A percentile compares a stretch with the other conserved stretches of the same genome.
These are phyloP conservation scores for zebrafish (Danio rerio) DNA, from an alignment of 2,113 vertebrate genomes.

Conservation along the genomic window DNA sequence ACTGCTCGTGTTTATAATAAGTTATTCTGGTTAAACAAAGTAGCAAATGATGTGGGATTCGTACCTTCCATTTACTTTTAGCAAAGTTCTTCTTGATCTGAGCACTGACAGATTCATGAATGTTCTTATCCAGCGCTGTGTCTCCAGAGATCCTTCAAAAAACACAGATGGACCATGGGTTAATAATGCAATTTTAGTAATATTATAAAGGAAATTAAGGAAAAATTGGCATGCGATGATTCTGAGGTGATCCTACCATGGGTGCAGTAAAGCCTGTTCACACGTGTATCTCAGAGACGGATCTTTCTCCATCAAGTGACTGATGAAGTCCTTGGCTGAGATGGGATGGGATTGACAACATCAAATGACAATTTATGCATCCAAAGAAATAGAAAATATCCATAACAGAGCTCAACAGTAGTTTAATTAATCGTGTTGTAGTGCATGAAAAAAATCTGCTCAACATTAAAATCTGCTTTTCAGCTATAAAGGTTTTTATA, in stretches of 20 bases:
- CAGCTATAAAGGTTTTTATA: no score
- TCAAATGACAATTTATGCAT: no score
- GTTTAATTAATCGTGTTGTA: no score
- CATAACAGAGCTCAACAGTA: no score
- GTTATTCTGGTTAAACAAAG: not conserved
- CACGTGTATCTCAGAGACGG: conserved; percentile 90
- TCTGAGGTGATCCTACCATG: conserved; percentile 82
- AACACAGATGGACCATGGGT: conserved; percentile 5
- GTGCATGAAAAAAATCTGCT: no score
- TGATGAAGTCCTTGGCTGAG: conserved; percentile 97
- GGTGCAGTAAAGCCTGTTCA: conserved; percentile 94
- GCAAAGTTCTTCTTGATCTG: conserved; percentile 99
- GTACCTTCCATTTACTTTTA: conserved; percentile 99
- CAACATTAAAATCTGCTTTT: no score
- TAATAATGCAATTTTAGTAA: not conserved
- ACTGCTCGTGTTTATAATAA: not conserved
- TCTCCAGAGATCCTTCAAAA: conserved; percentile 92
- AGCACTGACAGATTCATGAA: conserved; percentile 96
- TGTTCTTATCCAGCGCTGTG: conserved; percentile 95
- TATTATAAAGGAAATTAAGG: not conserved
- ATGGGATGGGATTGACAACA: conserved; percentile 40
- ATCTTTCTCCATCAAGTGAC: conserved; percentile 96
- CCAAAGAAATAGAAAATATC: not conserved
- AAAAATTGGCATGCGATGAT: not conserved
- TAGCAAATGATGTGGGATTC: conserved; percentile 50